Evolutionary conservation across 1,140 invertebrate species (phyloP).

Genomic region (Pogonus chalceus): DNA sequence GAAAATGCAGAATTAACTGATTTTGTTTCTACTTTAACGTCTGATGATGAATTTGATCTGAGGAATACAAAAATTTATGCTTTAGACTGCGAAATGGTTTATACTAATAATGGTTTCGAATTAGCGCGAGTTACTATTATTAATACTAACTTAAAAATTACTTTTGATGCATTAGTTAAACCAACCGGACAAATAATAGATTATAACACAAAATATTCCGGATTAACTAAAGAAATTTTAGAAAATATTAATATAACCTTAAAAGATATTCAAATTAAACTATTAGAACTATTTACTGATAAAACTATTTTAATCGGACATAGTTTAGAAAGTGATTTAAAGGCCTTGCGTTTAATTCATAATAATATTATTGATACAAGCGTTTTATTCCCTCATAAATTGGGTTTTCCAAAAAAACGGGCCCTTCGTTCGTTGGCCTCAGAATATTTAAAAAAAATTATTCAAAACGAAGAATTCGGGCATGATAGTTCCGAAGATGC

Average conservation of each 20-base stretch:
- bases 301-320: conserved; percentile 88
- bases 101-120: conserved; percentile 72
- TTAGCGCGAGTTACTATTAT: conserved; percentile 80
- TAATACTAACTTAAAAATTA: conserved; percentile 56
- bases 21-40: conserved; percentile 62
- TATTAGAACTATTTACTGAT: conserved; percentile 72
- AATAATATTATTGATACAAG: conserved; percentile 86
- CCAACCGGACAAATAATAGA: conserved; percentile 75
- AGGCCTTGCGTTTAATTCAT: conserved; percentile 81
- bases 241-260: conserved; percentile 55
- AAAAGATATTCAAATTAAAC: conserved; percentile 71
- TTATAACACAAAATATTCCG: conserved; percentile 78
- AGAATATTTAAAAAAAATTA: conserved; percentile 79
- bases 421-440: conserved; percentile 74
- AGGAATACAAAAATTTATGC: conserved; percentile 63
- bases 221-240: conserved; percentile 68
- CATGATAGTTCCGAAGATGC: conserved; percentile 94
- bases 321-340: conserved; percentile 87
- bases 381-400: conserved; percentile 85
- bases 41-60: conserved; percentile 35
- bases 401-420: conserved; percentile 78
- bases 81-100: conserved; percentile 89
- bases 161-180: conserved; percentile 80
- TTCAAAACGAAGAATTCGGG: conserved; percentile 68
- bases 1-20: conserved; percentile 63